Evolutionary conservation across 2,797 vertebrate species (phyloP).

Genomic region (Cyprinodon diabolis): DNA sequence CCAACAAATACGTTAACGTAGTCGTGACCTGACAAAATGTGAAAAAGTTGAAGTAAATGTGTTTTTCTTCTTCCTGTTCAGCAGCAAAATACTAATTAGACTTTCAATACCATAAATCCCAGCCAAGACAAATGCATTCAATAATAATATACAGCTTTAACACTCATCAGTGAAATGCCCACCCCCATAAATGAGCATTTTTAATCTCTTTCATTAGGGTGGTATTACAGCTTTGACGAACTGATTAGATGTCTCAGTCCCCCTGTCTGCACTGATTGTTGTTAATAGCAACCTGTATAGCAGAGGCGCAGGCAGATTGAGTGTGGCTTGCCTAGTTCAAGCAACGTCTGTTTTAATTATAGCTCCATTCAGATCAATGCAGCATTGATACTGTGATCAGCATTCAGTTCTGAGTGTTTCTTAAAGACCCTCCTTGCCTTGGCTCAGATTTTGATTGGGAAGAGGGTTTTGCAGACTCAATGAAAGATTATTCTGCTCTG

Average conservation of each 20-base stretch:
- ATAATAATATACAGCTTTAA: conserved; percentile 45
- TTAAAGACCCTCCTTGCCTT: conserved; percentile 16
- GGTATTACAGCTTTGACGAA: conserved; percentile 65
- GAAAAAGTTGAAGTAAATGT: background rate
- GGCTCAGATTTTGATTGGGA: conserved; percentile 54
- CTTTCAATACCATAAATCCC: conserved; percentile 37
- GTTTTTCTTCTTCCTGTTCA: conserved; percentile 1
- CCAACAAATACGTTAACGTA: background rate
- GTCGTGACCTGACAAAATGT: background rate
- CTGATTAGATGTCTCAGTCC: conserved; percentile 73
- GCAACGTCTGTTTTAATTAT: conserved; percentile 64
- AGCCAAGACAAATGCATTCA: conserved; percentile 19
- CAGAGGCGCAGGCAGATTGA: conserved; percentile 31
- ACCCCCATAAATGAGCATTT: conserved; percentile 62
- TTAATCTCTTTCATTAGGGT: conserved; percentile 73
- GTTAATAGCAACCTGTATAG: conserved; percentile 71
- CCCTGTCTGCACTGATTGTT: conserved; percentile 60
- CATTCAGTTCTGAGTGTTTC: conserved; percentile 37
- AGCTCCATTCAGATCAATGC: conserved; percentile 53
- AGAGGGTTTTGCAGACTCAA: conserved; percentile 37
- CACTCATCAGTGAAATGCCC: conserved; percentile 22
- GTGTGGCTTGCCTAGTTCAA: conserved; percentile 22
- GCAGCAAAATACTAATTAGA: conserved; percentile 21
- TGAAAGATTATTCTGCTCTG: conserved; percentile 42
- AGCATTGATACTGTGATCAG: conserved; percentile 39